phyloP scores from a whole-genome alignment of 2,888 invertebrate genomes.

The Euzetes globulus region DNA sequence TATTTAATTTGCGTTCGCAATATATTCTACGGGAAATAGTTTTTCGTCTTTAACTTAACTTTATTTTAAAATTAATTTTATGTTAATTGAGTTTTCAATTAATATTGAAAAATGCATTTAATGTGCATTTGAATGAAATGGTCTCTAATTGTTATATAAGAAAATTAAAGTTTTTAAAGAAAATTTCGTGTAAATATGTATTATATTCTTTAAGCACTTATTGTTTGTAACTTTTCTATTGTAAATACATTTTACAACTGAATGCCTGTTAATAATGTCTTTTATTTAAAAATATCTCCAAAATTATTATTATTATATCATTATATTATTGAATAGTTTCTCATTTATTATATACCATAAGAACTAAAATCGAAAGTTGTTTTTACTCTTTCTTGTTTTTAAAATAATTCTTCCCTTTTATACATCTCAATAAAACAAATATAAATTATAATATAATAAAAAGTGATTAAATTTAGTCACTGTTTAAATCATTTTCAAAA shows the following conservation, averaged over 20 bases:
- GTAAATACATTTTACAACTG: constrained; percentile 19
- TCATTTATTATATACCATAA: constrained; percentile 21
- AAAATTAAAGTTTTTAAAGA: constrained; percentile 17
- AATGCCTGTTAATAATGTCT: constrained; percentile 17
- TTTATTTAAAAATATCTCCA: constrained; percentile 14
- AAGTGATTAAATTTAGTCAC: no score
- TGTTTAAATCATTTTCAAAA: no score
- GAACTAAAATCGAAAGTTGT: background rate
- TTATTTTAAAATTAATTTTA: background rate
- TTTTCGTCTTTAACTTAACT: background rate
- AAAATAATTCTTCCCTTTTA: background rate
- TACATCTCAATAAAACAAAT: constrained; percentile 2
- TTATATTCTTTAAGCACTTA: constrained; percentile 25
- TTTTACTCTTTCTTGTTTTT: background rate
- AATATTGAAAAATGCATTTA: background rate
- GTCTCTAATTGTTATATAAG: constrained; percentile 29
- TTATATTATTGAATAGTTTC: background rate
- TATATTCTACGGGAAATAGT: constrained; percentile 25
- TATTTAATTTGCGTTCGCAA: background rate
- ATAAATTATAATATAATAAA: background rate
- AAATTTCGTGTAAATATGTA: constrained; percentile 24
- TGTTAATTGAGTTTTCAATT: background rate
- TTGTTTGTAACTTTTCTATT: background rate
- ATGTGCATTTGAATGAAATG: background rate
- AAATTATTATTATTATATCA: constrained; percentile 4